Conservation (phyloP, 2,888 invertebrate species). For the Drosophila helvetica region DNA sequence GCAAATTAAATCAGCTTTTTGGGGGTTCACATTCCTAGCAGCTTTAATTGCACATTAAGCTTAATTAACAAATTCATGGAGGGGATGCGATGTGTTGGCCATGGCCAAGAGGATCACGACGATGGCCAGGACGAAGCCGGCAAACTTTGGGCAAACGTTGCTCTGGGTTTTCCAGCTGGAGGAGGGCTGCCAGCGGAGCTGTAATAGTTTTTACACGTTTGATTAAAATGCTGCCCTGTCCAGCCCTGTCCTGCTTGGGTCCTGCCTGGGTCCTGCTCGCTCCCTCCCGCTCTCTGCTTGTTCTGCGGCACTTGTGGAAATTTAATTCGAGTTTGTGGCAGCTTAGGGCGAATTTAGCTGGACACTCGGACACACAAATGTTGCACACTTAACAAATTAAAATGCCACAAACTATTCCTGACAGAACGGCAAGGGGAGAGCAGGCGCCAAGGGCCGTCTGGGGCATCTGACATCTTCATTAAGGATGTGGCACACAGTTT, state of each 20-base stretch:
- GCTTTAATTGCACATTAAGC: conserved; percentile 75
- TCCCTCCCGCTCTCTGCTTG: conserved; percentile 5
- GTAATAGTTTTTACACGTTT: conserved; percentile 57
- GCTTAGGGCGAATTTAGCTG: conserved; percentile 37
- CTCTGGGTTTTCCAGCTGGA: not conserved
- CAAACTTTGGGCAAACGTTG: conserved; percentile 12
- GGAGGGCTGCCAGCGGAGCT: not conserved
- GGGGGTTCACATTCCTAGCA: conserved; percentile 46
- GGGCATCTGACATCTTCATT: conserved; percentile 49
- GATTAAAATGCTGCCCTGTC: conserved; percentile 36
- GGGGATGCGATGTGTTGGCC: conserved; percentile 17
- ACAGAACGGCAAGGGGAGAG: not conserved
- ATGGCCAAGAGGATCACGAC: conserved; percentile 14
- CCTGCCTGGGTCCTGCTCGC: conserved; percentile 3
- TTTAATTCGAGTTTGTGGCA: conserved; percentile 62
- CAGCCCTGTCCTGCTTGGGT: not conserved
- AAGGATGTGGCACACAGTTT: conserved; percentile 41
- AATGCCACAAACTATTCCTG: conserved; percentile 55
- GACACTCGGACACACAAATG: conserved; percentile 34
- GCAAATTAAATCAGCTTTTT: conserved; percentile 62
- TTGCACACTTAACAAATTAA: conserved; percentile 76
- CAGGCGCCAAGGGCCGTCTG: conserved; percentile 19
- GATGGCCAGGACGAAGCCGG: not conserved
- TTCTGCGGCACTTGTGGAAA: conserved; percentile 31
- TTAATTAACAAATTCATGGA: conserved; percentile 78